Conservation (phyloP, 2,797 vertebrate genomes). For the Dendrocincla tyrannina region DNA sequence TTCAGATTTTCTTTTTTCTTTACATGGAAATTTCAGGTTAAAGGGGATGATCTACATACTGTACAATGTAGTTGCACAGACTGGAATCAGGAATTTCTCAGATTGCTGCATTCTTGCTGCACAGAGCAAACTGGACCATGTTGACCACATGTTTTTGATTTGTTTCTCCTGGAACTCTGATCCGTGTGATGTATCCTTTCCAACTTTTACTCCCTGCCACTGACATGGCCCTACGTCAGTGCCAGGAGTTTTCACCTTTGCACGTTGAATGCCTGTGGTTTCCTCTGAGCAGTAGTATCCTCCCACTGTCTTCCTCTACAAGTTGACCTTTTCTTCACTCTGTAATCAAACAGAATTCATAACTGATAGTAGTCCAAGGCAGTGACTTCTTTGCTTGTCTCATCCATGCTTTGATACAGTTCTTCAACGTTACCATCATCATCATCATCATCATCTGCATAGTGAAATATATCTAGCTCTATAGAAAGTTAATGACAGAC, state of each 20-base stretch:
- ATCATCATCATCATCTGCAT: neutral
- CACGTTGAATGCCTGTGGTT: neutral
- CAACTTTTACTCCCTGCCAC: neutral
- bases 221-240: neutral
- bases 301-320: neutral
- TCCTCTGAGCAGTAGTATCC: neutral
- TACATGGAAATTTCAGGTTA: neutral
- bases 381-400: neutral
- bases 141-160: neutral
- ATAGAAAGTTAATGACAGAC: neutral
- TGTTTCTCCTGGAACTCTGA: neutral
- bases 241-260: neutral
- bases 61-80: neutral
- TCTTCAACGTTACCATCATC: neutral
- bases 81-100: neutral
- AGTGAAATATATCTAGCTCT: neutral
- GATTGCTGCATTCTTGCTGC: neutral
- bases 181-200: neutral
- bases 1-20: neutral
- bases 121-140: neutral
- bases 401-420: neutral
- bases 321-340: neutral
- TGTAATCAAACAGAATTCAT: neutral
- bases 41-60: neutral
- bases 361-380: neutral